phyloP scores from a whole-genome alignment of 1,140 invertebrate species.

The Aricia agestis region DNA sequence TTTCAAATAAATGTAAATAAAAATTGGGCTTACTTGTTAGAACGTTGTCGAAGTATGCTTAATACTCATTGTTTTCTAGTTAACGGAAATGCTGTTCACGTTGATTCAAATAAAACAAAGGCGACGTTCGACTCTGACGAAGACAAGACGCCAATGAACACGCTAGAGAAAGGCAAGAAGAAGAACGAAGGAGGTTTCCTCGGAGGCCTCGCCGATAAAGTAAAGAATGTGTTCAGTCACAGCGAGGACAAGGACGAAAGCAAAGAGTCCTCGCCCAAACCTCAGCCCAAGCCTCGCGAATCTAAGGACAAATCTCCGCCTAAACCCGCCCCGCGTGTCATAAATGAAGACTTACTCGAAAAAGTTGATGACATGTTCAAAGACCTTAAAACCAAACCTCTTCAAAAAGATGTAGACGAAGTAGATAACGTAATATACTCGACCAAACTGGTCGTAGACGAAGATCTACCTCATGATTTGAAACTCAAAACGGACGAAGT shows the following conservation, averaged over 20 bases:
- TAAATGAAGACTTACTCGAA: conserved; percentile 65
- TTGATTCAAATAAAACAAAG: conserved; percentile 67
- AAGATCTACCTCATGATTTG: conserved; percentile 39
- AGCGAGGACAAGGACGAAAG: conserved; percentile 59
- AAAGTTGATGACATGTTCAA: conserved; percentile 75
- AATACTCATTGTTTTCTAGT: conserved; percentile 31
- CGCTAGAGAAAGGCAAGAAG: conserved; percentile 66
- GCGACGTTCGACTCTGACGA: conserved; percentile 74
- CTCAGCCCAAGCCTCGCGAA: conserved; percentile 56
- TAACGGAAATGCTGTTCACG: conserved; percentile 61
- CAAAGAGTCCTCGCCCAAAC: conserved; percentile 58
- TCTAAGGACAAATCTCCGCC: conserved; percentile 57
- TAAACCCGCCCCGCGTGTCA: conserved; percentile 65
- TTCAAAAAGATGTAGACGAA: conserved; percentile 58
- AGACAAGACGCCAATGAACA: conserved; percentile 70
- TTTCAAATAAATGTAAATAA: background rate
- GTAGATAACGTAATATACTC: conserved; percentile 51
- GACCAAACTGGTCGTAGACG: conserved; percentile 64
- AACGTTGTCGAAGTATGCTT: no score
- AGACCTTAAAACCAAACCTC: conserved; percentile 60
- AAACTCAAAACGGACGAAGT: conserved; percentile 56
- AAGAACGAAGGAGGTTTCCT: conserved; percentile 60
- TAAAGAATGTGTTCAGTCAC: conserved; percentile 60
- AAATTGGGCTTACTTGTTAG: no score
- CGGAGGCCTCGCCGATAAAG: conserved; percentile 62